Evolutionary conservation across 2,113 vertebrate genomes (phyloP).

Genomic region (Erythrocebus patas): DNA sequence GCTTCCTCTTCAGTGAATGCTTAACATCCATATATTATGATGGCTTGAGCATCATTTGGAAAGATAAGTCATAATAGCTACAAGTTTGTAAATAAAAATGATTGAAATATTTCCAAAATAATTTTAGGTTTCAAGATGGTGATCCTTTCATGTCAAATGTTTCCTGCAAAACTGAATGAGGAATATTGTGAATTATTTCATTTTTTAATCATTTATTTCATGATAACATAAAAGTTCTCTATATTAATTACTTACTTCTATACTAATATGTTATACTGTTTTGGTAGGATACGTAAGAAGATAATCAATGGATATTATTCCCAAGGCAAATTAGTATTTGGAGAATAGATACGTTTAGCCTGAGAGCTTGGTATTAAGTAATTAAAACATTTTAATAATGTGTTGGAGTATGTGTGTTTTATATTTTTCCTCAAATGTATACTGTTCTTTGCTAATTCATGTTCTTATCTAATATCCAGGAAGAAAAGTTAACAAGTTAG

Average conservation of each 20-base stretch:
- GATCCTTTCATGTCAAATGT: neutral
- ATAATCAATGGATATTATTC: neutral
- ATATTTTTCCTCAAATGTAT: conserved; percentile 8
- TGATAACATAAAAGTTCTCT: neutral
- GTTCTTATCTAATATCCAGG: neutral
- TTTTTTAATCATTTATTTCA: neutral
- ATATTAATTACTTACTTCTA: neutral
- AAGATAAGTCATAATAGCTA: neutral
- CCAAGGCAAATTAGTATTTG: conserved; percentile 20
- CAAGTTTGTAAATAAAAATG: conserved; percentile 14
- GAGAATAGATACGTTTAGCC: neutral
- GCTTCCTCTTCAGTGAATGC: neutral
- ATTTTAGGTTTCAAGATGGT: neutral
- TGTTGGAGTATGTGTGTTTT: neutral
- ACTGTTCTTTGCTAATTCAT: neutral
- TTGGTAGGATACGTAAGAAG: neutral
- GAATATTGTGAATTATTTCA: neutral
- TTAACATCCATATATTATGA: neutral
- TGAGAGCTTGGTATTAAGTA: neutral
- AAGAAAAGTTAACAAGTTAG: conserved; percentile 17
- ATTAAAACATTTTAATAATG: conserved; percentile 36
- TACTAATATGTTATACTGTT: neutral
- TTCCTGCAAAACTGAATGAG: neutral
- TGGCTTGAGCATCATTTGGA: neutral
- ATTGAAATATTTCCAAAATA: neutral